phyloP scores from a whole-genome alignment of 2,113 vertebrate genomes.

The Microtus ochrogaster region DNA sequence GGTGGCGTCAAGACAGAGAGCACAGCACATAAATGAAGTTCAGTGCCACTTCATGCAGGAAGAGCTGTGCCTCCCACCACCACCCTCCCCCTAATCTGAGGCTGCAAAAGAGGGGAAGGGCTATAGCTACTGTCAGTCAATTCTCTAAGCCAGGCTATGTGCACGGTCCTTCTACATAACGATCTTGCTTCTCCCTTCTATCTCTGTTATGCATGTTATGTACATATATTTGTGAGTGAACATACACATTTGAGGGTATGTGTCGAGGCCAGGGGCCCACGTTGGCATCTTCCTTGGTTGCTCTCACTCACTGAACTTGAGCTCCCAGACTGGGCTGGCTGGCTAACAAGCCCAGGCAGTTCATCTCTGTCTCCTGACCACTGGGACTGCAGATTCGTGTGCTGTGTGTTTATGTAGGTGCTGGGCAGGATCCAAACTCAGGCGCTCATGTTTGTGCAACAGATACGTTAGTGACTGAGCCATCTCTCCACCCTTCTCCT shows the following conservation, averaged over 20 bases:
- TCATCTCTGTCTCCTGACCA: background rate
- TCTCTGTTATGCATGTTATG: background rate
- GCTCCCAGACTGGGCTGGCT: too few species aligned
- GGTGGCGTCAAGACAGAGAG: background rate
- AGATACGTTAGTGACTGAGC: background rate
- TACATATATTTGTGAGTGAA: background rate
- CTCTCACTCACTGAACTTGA: background rate
- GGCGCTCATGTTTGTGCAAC: background rate
- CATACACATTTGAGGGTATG: too few species aligned
- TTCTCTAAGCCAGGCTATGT: background rate
- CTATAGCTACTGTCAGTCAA: fast-evolving
- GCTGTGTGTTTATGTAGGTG: background rate
- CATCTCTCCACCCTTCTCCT: background rate
- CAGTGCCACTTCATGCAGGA: background rate
- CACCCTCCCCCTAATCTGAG: background rate
- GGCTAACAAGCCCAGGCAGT: background rate
- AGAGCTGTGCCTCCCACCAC: background rate
- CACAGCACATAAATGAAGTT: background rate
- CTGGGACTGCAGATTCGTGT: background rate
- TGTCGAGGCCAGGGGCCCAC: background rate
- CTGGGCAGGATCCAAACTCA: background rate
- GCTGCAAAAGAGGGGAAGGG: background rate
- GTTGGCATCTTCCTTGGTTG: background rate
- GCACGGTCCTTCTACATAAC: background rate
- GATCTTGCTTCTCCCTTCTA: background rate